Conservation (phyloP, 1,140 invertebrate genomes). For the Oedothorax gibbosus region DNA sequence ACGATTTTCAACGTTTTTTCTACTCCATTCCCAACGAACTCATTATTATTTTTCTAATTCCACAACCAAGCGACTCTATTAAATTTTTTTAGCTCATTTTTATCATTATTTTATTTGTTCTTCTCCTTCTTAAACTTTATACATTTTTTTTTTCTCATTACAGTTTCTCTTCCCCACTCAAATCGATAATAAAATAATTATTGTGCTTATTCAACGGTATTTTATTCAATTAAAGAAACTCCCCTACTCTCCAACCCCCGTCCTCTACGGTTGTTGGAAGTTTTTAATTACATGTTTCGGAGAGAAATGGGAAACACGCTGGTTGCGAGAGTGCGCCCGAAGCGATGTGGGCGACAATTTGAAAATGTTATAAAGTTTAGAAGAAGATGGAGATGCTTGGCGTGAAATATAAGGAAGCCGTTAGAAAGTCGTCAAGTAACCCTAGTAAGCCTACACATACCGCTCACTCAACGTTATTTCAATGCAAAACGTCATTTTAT, state of each 20-base stretch:
- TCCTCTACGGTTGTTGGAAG: background rate
- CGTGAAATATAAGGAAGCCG: too few species aligned
- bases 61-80: constrained; percentile 9
- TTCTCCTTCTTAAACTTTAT: constrained; percentile 1
- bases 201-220: constrained; percentile 54
- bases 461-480: too few species aligned
- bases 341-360: constrained; percentile 28
- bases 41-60: constrained; percentile 53
- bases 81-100: background rate
- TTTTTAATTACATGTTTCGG: constrained; percentile 43
- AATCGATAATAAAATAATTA: constrained; percentile 59
- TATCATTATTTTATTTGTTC: constrained; percentile 2
- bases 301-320: background rate
- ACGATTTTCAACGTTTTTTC: constrained; percentile 14
- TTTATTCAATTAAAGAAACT: constrained; percentile 56
- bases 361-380: background rate
- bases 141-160: constrained; percentile 18
- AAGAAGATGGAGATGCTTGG: too few species aligned
- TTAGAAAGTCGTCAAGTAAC: too few species aligned
- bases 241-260: background rate
- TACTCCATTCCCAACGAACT: constrained; percentile 1
- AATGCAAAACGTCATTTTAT: too few species aligned
- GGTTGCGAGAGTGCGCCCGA: background rate
- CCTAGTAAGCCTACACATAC: too few species aligned
- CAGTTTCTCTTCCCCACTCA: constrained; percentile 6